Conservation (phyloP, 2,888 invertebrate genomes). For the Brachycybe producta region DNA sequence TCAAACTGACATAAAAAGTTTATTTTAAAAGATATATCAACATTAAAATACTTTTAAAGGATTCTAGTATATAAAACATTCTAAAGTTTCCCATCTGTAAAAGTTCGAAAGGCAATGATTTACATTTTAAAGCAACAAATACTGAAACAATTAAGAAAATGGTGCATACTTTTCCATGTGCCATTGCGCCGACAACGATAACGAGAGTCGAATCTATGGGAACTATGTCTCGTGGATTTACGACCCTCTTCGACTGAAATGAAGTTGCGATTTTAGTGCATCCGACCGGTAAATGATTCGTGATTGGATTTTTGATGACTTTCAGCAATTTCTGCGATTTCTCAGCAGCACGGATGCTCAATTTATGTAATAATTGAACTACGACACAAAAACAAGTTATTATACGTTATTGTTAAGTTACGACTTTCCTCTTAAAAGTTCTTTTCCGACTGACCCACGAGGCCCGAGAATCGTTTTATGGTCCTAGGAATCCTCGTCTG, state of each 20-base stretch:
- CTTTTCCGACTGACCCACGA: constrained; percentile 37
- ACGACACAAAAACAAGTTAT: constrained; percentile 31
- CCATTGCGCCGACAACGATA: constrained; percentile 90
- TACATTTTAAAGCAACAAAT: too few relatives aligned
- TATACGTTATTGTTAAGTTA: neutral
- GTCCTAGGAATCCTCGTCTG: constrained; percentile 44
- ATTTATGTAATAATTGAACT: constrained; percentile 94
- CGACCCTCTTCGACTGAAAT: constrained; percentile 62
- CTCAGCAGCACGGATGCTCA: constrained; percentile 79
- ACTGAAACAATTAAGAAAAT: too few relatives aligned
- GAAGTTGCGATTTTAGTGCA: constrained; percentile 81
- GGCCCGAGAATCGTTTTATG: constrained; percentile 43
- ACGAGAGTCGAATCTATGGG: constrained; percentile 67
- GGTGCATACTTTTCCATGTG: constrained; percentile 68
- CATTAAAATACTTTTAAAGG: too few relatives aligned
- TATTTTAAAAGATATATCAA: too few relatives aligned
- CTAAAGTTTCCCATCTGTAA: too few relatives aligned
- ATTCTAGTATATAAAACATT: neutral
- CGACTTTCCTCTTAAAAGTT: neutral
- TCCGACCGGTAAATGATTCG: constrained; percentile 86
- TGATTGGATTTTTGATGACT: constrained; percentile 93
- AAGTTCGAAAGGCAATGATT: too few relatives aligned
- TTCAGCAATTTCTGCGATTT: constrained; percentile 78
- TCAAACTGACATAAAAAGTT: too few relatives aligned
- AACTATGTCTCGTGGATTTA: constrained; percentile 60